A percentile compares a stretch with the other conserved stretches of the same genome.
Conservation (phyloP, 2,113 vertebrate genomes). For the Nyctibius bracteatus region DNA sequence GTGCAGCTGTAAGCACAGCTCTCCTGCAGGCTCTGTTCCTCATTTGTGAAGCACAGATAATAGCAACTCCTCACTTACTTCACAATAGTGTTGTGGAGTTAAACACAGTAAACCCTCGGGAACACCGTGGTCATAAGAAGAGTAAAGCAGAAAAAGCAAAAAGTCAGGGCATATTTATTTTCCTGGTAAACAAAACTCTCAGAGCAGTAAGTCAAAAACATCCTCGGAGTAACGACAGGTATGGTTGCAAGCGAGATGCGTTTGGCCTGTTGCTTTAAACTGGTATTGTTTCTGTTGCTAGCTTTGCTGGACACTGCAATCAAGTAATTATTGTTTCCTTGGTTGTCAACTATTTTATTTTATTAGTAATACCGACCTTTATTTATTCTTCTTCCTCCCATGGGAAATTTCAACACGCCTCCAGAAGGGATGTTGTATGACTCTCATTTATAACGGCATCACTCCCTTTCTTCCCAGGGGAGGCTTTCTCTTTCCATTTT, state of each 20-base stretch:
- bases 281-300: constrained; percentile 27
- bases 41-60: neutral
- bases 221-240: neutral
- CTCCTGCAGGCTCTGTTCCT: neutral
- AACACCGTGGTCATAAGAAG: neutral
- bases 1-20: neutral
- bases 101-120: neutral
- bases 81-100: neutral
- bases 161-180: constrained; percentile 4
- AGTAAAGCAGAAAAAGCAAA: neutral
- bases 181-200: neutral
- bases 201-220: neutral
- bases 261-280: neutral
- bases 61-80: neutral
- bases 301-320: constrained; percentile 10
- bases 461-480: constrained; percentile 48
- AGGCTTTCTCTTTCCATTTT: neutral
- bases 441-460: constrained; percentile 45
- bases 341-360: constrained; percentile 43
- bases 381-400: constrained; percentile 61
- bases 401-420: constrained; percentile 61
- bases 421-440: constrained; percentile 38
- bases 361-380: constrained; percentile 52
- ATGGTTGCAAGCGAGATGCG: neutral
- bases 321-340: constrained; percentile 52